Conservation (phyloP, 2,113 vertebrate genomes). For the Pantherophis guttatus region DNA sequence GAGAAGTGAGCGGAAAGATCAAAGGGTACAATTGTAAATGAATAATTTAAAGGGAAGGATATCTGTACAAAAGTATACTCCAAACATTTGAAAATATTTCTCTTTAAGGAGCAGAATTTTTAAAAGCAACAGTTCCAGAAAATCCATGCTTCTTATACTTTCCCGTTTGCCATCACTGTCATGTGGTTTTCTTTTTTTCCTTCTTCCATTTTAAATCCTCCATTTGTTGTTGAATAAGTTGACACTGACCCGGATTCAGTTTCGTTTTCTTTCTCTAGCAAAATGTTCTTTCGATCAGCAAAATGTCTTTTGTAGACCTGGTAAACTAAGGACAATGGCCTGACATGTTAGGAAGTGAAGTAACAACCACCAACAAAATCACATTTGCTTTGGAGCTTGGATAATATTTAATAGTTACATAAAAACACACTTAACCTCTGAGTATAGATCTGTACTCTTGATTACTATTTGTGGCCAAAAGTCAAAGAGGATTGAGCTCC, state of each 20-base stretch:
- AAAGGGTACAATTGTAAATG: constrained; percentile 17
- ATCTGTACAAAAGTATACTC: constrained; percentile 24
- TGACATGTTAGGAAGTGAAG: constrained; percentile 26
- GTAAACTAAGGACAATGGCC: constrained; percentile 71
- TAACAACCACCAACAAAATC: neutral
- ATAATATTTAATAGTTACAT: neutral
- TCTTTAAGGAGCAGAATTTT: constrained; percentile 1
- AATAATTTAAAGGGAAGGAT: constrained; percentile 26
- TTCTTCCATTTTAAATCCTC: constrained; percentile 69
- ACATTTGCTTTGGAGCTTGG: neutral
- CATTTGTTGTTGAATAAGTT: constrained; percentile 62
- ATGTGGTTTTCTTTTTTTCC: constrained; percentile 36
- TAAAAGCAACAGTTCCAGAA: constrained; percentile 22
- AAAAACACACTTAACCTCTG: neutral
- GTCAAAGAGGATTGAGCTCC: neutral
- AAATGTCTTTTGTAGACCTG: constrained; percentile 60
- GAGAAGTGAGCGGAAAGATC: constrained; percentile 33
- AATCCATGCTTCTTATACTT: constrained; percentile 2
- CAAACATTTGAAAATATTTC: constrained; percentile 36
- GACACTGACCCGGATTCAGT: constrained; percentile 28
- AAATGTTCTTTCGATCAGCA: constrained; percentile 26
- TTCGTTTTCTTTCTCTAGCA: constrained; percentile 28
- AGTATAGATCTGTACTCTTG: neutral
- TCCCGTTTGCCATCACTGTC: neutral
- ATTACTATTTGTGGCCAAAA: neutral